Percentiles rank a stretch among this genome's conserved stretches.
Conservation (phyloP, 2,888 invertebrate genomes). For the Coleophora flavipennella region DNA sequence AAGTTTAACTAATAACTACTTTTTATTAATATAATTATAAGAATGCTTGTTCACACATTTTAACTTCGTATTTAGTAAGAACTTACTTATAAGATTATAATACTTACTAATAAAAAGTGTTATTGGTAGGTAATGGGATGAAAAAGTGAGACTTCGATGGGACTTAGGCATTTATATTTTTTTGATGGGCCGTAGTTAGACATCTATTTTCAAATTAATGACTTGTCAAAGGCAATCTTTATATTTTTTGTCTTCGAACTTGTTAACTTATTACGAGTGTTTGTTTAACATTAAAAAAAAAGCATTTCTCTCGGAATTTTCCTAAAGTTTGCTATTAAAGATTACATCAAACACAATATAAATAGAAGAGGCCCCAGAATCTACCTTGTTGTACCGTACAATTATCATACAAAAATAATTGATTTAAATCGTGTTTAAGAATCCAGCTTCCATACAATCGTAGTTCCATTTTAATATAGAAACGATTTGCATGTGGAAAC, state of each 20-base stretch:
- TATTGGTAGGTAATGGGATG: constrained; percentile 41
- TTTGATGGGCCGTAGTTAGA: constrained; percentile 30
- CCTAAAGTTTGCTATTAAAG: not conserved
- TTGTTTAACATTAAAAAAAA: not conserved
- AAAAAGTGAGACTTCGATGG: constrained; percentile 44
- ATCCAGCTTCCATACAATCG: no score
- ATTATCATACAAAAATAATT: no score
- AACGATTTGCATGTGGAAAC: no score
- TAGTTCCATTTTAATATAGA: no score
- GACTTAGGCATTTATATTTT: constrained; percentile 31
- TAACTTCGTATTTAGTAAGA: constrained; percentile 68
- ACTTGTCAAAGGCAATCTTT: constrained; percentile 51
- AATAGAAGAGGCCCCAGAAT: no score
- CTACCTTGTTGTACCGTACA: no score
- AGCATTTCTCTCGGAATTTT: not conserved
- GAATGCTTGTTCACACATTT: constrained; percentile 71
- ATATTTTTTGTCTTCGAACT: constrained; percentile 30
- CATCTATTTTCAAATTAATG: constrained; percentile 23
- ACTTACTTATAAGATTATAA: constrained; percentile 45
- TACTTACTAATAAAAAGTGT: constrained; percentile 35
- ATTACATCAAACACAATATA: no score
- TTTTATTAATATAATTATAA: constrained; percentile 67
- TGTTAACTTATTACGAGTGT: not conserved
- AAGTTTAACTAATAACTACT: constrained; percentile 70
- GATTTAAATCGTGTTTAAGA: no score